Base-by-base conservation (phyloP, 2,797 vertebrate species). In the Centroberyx gerrardi region DNA sequence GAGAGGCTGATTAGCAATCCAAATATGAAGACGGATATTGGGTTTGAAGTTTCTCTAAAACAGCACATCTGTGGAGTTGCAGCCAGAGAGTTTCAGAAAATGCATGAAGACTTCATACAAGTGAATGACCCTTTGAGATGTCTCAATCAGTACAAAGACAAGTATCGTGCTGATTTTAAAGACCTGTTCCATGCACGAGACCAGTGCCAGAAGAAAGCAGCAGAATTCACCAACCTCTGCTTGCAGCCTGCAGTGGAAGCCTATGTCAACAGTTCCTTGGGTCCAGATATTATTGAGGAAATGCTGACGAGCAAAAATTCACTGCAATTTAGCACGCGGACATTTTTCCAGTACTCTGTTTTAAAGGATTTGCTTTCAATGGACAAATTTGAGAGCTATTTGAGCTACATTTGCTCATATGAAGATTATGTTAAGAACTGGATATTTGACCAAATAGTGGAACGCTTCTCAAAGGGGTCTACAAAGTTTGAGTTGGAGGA, bases 1-100 rank as follows among this genome's bases (percentile, higher is more conserved):
- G 0, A 67, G 0, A 31, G 0, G 1, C 42, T 95, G 0, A 0
- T 36, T 28, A 69, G 8, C 0, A 15, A 49, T 3, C 54, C 15
- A 4, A 1, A 81, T 4, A 1, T 87, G 0, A 9, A 55, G 0
- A 33, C 0, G 8, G 63, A 51, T 0, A 72, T 6, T 0, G 1
- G 48, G 6, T 93, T 94, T 81, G 92, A 93, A 40, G 79, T 92
- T 14, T 67, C 74, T 10, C 48, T 95, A 0, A 95, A 95, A 69
- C 31, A 83, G 0, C 72, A 90, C 69, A 91, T 95, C 65, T 92
- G 93, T 85, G 86, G 80, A 46, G 0, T 0, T 5, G 85, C 93
- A 67, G 89, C 91, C 22, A 61, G 14, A 63, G 0, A 1, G 2
- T 94, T 95, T 77, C 91, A 94, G 74, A 0, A 73, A n/a, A 90